Evolutionary conservation across 2,113 vertebrate genomes (phyloP), one percentile per base, ranked within the genome.

Genomic region (Sclerurus mexicanus): DNA sequence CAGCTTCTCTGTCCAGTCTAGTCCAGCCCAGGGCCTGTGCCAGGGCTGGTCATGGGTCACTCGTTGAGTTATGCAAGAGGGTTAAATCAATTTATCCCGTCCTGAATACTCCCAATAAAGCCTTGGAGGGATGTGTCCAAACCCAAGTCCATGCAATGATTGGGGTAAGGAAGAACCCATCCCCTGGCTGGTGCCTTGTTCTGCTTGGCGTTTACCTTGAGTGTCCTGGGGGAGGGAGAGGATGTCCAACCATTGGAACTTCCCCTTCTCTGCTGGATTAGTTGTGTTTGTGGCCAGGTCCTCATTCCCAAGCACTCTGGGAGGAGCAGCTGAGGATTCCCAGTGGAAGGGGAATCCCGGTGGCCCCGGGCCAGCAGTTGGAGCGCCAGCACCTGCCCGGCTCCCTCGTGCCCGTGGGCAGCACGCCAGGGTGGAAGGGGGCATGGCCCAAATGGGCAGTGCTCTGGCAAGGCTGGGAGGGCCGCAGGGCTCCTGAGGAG

Each of bases 231-330:
- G 46, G 18, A 44, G 68, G 44, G 39, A 31, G 50, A 64, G 10
- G 12, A 14, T 35, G 19, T 11, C 60, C 25, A 3, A 2, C 30
- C 21, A 1, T 2, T 17, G 39, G 60, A 90, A 46, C 73, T 88
- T 30, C 31, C 27, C 46, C 14, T 80, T 53, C 13, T 33, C 17
- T 31, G 2, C 31, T 62, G 17, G 30, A 42, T 55, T 0, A 2
- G 4, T 27, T 18, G 24, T 27, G 3, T 46, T 17, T 7, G 7
- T 14, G 46, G 69, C n/a, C 31, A 12, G 18, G 3, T 63, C 69
- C 47, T 63, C 30, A 2, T n/a, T 69, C 23, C n/a, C 0, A 2
- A 46, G 72, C 27, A 6, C 39, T 27, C 2, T 2, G 60, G 14
- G 50, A 37, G 85, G 52, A 77, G 73, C 62, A 31, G 76, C 37